phyloP scores from a whole-genome alignment of 2,113 vertebrate species.

The Neomonachus schauinslandi region DNA sequence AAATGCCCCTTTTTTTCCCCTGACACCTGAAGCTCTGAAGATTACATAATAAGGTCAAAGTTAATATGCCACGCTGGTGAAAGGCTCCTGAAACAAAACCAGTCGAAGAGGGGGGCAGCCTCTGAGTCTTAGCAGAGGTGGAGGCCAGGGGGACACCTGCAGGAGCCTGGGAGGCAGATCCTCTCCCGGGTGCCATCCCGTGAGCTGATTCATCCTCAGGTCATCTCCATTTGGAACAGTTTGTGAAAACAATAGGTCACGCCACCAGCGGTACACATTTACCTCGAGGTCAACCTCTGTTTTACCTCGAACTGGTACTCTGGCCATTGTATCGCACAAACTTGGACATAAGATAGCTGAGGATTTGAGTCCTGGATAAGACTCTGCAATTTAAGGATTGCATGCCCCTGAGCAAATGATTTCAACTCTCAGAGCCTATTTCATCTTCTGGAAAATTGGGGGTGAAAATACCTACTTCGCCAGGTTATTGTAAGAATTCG shows the following conservation, averaged over 20 bases:
- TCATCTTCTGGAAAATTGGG: slow-evolving; percentile 37
- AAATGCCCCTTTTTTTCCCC: not conserved
- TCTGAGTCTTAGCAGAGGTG: not conserved
- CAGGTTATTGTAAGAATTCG: slow-evolving; percentile 17
- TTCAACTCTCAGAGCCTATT: not conserved
- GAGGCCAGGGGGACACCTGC: not conserved
- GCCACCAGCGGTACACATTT: not conserved
- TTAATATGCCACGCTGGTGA: not conserved
- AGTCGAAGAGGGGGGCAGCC: not conserved
- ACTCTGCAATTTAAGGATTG: not conserved
- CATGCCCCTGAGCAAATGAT: not conserved
- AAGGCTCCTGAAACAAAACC: not conserved
- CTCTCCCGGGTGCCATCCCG: not conserved
- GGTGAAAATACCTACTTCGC: slow-evolving; percentile 10
- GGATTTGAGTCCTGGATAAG: not conserved
- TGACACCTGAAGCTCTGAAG: not conserved
- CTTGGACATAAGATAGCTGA: not conserved
- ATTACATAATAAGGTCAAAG: not conserved
- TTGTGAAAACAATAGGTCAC: not conserved
- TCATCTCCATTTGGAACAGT: not conserved
- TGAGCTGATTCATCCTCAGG: not conserved
- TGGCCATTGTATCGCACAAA: not conserved
- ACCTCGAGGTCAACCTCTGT: not conserved
- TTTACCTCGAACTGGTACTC: not conserved
- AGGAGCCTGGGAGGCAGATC: not conserved